These are phyloP conservation scores for Drosophila buzzatii DNA, from an alignment of 2,888 invertebrate species.

Conservation along the genomic window DNA sequence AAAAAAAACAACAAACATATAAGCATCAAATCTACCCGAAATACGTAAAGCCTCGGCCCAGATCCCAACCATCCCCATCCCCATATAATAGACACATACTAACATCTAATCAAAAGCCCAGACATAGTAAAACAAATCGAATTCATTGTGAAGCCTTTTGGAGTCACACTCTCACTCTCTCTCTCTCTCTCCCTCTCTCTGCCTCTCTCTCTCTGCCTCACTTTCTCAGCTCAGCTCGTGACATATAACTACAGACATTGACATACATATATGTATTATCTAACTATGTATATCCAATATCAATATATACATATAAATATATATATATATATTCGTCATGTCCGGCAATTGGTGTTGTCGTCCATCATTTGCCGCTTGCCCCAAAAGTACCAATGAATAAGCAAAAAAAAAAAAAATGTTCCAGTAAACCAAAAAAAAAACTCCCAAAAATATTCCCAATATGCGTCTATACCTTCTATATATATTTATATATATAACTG, in stretches of 20 bases:
- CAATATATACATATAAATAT: conserved; percentile 10
- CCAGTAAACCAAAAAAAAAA: conserved; percentile 22
- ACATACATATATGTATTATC: conserved; percentile 34
- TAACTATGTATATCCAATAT: conserved; percentile 28
- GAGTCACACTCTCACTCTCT: conserved; percentile 10
- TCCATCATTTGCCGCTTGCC: conserved; percentile 18
- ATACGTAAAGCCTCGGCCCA: conserved; percentile 25
- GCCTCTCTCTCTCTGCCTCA: conserved; percentile 1
- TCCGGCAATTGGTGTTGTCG: conserved; percentile 32
- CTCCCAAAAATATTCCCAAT: conserved; percentile 26
- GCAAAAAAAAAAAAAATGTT: conserved; percentile 4
- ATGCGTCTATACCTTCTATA: conserved; percentile 33
- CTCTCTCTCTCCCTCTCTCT: not conserved
- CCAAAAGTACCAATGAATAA: not conserved
- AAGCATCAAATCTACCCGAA: conserved; percentile 49
- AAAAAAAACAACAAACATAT: conserved; percentile 33
- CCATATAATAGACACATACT: conserved; percentile 31
- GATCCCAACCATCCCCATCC: conserved; percentile 1
- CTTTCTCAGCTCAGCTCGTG: conserved; percentile 8
- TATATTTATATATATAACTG: conserved; percentile 3
- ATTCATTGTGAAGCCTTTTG: conserved; percentile 17
- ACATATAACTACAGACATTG: conserved; percentile 47
- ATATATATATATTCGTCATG: conserved; percentile 21
- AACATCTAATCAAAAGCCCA: conserved; percentile 37
- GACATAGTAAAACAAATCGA: conserved; percentile 23